Base-by-base conservation (phyloP, 2,888 invertebrate genomes). In the Prosapia bicincta region DNA sequence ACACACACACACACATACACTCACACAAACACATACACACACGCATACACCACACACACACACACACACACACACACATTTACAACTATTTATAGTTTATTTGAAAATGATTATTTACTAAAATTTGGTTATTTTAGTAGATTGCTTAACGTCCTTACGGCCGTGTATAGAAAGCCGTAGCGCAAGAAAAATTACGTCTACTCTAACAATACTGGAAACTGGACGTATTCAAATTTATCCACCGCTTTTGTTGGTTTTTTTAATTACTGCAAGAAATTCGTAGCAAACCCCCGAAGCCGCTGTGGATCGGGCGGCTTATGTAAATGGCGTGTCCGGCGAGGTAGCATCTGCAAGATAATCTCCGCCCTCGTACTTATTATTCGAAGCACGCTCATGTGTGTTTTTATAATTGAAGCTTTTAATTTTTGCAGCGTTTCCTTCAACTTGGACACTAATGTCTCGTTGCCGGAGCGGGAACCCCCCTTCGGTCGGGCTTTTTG, bases 401-500 rank as follows among this genome's bases (percentile, higher is more conserved):
- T 69, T 72, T 76, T 69, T 76, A 69, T 72, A 76, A 76, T 76
- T 76, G 76, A 71, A 69, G 70, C 30, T 32, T 75, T 74, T 75
- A 75, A 75, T 75, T 75, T 75, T 75, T 71, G 32, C 26, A 23
- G n/a, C 67, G 7, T 30, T 69, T 30, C 69, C 26, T 69, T 69
- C 28, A 69, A 69, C 20, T 69, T 30, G 28, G 9, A 69, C 26
- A 30, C 7, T 26, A 67, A 26, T 23, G 69, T 30, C 26, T 69
- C 20, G 20, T 20, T n/a, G 30, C 0, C 67, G n/a, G 23, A 26
- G n/a, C 69, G 69, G 30, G 2, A 69, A 69, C 69, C 30, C 23
- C 23, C 9, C 69, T 25, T 25, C 23, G n/a, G 15, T 54, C 20
- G 54, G 54, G 20, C 54, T 20, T 54, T 54, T 54, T 54, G 54